Evolutionary conservation across 1,140 invertebrate species (phyloP), one percentile per base, ranked within the genome.

Genomic region (Diorhabda carinulata): DNA sequence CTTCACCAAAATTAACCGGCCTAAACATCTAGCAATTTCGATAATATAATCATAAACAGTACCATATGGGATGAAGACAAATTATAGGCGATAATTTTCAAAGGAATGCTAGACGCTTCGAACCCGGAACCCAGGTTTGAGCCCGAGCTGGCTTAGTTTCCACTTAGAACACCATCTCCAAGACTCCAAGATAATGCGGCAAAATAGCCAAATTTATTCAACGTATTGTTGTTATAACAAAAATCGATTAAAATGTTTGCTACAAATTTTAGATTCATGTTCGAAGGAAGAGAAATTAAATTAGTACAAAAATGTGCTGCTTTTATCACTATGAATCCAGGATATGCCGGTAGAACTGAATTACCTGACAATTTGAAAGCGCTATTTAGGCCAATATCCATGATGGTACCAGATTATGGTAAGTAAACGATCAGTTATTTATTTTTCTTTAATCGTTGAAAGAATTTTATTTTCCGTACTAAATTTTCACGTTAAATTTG

Each of bases 351-450:
- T n/a, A 84, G 93, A 67, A 94, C 92, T 0, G 91, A 92, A 78
- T 78, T 94, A 58, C 92, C 92, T 0, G 92, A 93, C 76, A 94
- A 93, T 80, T 80, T 93, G 41, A 93, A 95, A 81, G 92, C 93
- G 0, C 80, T 96, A 2, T 97, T 97, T 79, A 86, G 94, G 71
- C 93, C 94, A 0, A 90, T 97, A 63, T 88, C 93, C 3, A 96
- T 96, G 94, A 96, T 96, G 93, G 93, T 96, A 58, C 94, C 94
- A 0, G 92, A 97, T 83, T 95, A 95, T 78, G 87, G 90, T 90
- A 80, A 81, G 82, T 57, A 45, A 25, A 25, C 25, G 25, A 25
- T 25, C 25, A 25, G 25, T 25, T 1, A 41, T 4, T 44, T 58
- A 9, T 10, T 10, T 57, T 42, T 3, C 6, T 68, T 8, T 43